A percentile compares a stretch with the other conserved stretches of the same genome.
Conservation (phyloP, 2,888 invertebrate genomes). For the Keiferia lycopersicella region DNA sequence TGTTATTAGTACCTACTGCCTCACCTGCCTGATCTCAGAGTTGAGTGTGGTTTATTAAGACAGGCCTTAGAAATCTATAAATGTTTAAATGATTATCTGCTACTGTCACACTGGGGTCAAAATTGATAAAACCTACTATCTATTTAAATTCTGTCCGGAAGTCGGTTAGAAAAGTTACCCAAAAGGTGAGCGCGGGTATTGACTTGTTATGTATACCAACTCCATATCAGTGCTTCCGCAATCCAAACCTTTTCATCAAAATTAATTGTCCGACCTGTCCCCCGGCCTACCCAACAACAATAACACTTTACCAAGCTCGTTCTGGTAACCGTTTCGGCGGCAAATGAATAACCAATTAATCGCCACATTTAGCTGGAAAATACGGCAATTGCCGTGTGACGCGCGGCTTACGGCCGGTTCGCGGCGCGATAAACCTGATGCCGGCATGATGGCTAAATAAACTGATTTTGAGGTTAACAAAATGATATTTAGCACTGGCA, state of each 20-base stretch:
- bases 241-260: not conserved
- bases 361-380: constrained; percentile 58
- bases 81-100: too few species aligned
- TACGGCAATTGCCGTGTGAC: constrained; percentile 60
- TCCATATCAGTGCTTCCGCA: not conserved
- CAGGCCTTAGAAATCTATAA: too few species aligned
- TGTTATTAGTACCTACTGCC: too few species aligned
- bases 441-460: constrained; percentile 27
- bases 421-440: constrained; percentile 60
- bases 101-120: too few species aligned
- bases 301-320: constrained; percentile 38
- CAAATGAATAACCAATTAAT: constrained; percentile 65
- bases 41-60: too few species aligned
- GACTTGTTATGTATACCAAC: not conserved
- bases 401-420: constrained; percentile 49
- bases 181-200: not conserved
- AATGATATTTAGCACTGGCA: too few species aligned
- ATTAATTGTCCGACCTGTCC: not conserved
- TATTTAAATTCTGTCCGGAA: too few species aligned
- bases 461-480: not conserved
- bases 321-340: constrained; percentile 54
- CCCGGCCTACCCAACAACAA: not conserved
- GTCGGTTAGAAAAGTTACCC: not conserved
- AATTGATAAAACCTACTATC: too few species aligned
- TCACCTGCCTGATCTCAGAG: too few species aligned